Evolutionary conservation across 2,888 invertebrate species (phyloP).

Genomic region (Anodontia alba): DNA sequence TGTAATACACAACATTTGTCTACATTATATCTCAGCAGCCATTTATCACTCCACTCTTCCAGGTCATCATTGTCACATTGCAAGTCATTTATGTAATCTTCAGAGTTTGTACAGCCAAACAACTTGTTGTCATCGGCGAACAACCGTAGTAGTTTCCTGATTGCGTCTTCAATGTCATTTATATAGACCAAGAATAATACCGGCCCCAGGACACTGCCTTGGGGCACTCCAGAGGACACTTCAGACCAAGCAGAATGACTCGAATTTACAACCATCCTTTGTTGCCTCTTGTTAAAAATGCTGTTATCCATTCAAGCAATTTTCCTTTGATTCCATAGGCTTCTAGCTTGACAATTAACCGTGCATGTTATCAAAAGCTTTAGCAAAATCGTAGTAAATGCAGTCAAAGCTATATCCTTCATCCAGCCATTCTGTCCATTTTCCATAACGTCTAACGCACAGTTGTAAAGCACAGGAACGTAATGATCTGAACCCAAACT

Average conservation of each 20-base stretch:
- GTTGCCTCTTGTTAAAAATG: constrained; percentile 13
- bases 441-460: constrained; percentile 2
- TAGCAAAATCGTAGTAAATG: neutral
- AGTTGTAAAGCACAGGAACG: neutral
- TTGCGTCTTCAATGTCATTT: constrained; percentile 4
- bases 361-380: constrained; percentile 10
- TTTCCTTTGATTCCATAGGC: constrained; percentile 3
- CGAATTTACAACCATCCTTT: constrained; percentile 26
- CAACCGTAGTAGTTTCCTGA: neutral
- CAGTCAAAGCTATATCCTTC: neutral
- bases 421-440: constrained; percentile 4
- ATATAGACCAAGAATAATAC: constrained; percentile 28
- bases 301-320: neutral
- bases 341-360: neutral
- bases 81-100: neutral
- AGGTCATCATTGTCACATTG: constrained; percentile 18
- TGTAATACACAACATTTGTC: constrained; percentile 8
- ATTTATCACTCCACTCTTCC: constrained; percentile 13
- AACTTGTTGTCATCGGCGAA: constrained; percentile 18
- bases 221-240: constrained; percentile 48
- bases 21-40: constrained; percentile 16
- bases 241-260: constrained; percentile 24
- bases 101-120: neutral
- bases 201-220: constrained; percentile 48
- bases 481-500: neutral